Evolutionary conservation across 2,113 vertebrate species (phyloP).

Genomic region (Entosphenus tridentatus): DNA sequence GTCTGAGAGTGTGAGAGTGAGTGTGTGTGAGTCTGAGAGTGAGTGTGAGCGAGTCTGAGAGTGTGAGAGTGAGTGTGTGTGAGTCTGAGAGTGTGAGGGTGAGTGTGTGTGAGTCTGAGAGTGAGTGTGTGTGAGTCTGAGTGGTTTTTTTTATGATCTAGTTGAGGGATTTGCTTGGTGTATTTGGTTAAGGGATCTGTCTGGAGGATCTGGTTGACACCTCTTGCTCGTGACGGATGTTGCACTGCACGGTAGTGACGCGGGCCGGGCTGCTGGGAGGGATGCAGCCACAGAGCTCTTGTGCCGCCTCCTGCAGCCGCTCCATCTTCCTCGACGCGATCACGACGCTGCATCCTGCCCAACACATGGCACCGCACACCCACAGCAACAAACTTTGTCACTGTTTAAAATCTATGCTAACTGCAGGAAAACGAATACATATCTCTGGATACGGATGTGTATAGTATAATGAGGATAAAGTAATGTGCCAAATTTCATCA

Average conservation of each 20-base stretch:
- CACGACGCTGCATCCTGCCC: slow-evolving; percentile 54
- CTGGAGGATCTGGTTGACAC: slow-evolving; percentile 15
- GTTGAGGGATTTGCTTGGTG: not conserved
- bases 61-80: slow-evolving; percentile 2
- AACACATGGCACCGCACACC: not conserved
- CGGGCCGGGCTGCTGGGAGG: slow-evolving; percentile 18
- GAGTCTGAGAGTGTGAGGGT: not conserved
- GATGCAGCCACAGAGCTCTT: slow-evolving; percentile 29
- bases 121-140: not conserved
- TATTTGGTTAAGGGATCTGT: not conserved
- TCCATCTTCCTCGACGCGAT: slow-evolving; percentile 57
- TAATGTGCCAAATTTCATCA: slow-evolving; percentile 21
- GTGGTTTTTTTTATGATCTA: not conserved
- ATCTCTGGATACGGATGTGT: not conserved
- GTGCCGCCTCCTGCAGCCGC: slow-evolving; percentile 30
- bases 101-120: not conserved
- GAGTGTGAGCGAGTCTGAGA: not conserved
- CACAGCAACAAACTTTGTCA: not conserved
- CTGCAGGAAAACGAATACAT: not conserved
- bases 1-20: not conserved
- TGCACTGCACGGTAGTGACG: slow-evolving; percentile 43
- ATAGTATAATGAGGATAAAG: not conserved
- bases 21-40: not conserved
- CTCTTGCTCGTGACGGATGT: slow-evolving; percentile 63
- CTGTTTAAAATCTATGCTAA: not conserved